Percentiles rank a stretch among this genome's conserved stretches.
Conservation (phyloP, 1,140 invertebrate genomes). For the Drosophila lini region DNA sequence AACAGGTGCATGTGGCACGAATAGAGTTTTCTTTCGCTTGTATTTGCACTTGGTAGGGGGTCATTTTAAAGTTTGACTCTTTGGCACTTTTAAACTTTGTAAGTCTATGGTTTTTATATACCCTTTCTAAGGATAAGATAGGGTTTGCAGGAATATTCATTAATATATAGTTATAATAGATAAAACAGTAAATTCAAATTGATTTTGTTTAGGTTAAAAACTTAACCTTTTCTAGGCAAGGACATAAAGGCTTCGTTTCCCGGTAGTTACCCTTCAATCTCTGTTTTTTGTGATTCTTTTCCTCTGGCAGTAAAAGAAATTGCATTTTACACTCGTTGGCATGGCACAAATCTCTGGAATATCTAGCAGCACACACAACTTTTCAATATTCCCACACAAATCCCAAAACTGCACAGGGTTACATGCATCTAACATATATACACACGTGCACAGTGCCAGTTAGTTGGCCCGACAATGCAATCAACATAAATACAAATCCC, state of each 20-base stretch:
- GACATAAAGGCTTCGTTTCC: background rate
- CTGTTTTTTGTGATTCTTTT: constrained; percentile 13
- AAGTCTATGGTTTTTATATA: constrained; percentile 16
- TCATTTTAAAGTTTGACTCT: constrained; percentile 47
- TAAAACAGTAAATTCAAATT: no score
- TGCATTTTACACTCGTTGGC: constrained; percentile 61
- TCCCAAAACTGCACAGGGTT: constrained; percentile 23
- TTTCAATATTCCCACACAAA: constrained; percentile 68
- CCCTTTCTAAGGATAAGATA: background rate
- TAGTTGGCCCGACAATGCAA: constrained; percentile 74
- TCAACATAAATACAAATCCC: constrained; percentile 83
- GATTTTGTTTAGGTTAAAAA: no score
- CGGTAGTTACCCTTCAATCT: constrained; percentile 2
- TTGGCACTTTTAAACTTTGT: constrained; percentile 51
- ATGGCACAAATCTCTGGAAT: constrained; percentile 54
- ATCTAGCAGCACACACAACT: constrained; percentile 51
- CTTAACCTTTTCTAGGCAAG: no score
- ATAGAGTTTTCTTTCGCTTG: constrained; percentile 16
- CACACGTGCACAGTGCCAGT: constrained; percentile 42
- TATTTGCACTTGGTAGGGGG: constrained; percentile 35
- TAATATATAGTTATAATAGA: no score
- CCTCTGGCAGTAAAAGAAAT: constrained; percentile 57
- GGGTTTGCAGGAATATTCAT: background rate
- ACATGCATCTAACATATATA: background rate
- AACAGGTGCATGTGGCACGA: constrained; percentile 65